A percentile compares a stretch with the other conserved stretches of the same genome.
Conservation (phyloP, 2,113 vertebrate species). For the Istiophorus platypterus region DNA sequence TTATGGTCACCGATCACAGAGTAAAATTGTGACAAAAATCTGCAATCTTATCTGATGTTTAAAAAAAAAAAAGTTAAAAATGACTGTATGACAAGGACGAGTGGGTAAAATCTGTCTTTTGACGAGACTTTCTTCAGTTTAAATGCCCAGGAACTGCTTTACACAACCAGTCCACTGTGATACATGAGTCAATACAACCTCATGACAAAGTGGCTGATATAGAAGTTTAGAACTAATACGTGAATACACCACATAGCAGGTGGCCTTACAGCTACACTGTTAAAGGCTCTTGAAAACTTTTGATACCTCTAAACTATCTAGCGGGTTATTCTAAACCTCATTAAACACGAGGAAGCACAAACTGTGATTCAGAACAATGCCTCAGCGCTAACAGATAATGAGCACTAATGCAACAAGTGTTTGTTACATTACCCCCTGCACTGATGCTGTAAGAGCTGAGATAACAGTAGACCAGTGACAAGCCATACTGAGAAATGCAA, state of each 20-base stretch:
- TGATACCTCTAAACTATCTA: slow-evolving; percentile 45
- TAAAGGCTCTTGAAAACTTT: slow-evolving; percentile 54
- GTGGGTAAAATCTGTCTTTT: background rate
- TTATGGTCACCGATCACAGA: background rate
- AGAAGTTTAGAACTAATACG: slow-evolving; percentile 70
- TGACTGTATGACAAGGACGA: background rate
- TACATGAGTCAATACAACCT: slow-evolving; percentile 47
- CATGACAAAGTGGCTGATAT: slow-evolving; percentile 56
- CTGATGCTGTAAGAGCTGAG: background rate
- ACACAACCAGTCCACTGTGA: slow-evolving; percentile 16
- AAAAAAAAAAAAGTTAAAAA: background rate
- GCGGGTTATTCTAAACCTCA: slow-evolving; percentile 64
- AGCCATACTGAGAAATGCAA: slow-evolving; percentile 13
- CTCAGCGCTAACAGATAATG: background rate
- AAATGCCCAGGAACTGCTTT: background rate
- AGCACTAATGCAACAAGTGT: background rate
- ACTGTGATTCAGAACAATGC: slow-evolving; percentile 48
- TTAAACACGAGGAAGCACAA: slow-evolving; percentile 49
- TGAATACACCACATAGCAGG: slow-evolving; percentile 58
- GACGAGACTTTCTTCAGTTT: background rate
- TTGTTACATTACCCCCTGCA: background rate
- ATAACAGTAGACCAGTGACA: slow-evolving; percentile 1
- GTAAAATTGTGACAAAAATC: slow-evolving; percentile 25
- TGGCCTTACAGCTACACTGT: slow-evolving; percentile 49
- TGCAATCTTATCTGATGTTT: background rate